Conservation (phyloP, 2,888 invertebrate species). For the Alviniconcha strummeri region DNA sequence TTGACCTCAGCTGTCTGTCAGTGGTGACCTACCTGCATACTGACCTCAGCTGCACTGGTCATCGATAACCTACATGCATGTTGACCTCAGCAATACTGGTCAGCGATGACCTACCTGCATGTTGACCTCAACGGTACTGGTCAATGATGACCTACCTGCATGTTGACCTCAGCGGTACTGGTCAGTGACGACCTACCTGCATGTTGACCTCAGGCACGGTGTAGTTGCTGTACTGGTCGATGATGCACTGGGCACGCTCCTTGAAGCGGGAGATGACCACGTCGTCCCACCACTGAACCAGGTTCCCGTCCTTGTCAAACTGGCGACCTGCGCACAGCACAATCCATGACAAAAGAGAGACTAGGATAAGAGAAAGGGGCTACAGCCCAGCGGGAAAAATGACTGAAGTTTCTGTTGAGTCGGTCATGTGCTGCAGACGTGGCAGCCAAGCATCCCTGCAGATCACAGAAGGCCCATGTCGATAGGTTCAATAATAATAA, state of each 20-base stretch:
- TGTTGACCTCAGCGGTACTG: too few species aligned
- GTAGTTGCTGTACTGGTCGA: slow-evolving; percentile 85
- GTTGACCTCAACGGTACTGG: slow-evolving; percentile 53
- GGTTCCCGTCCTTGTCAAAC: slow-evolving; percentile 95
- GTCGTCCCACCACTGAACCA: slow-evolving; percentile 98
- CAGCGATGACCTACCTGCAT: slow-evolving; percentile 62
- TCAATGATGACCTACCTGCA: neutral
- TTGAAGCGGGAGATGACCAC: slow-evolving; percentile 92
- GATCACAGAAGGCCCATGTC: too few species aligned
- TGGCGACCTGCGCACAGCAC: slow-evolving; percentile 81
- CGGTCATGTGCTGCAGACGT: too few species aligned
- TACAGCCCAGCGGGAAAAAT: too few species aligned
- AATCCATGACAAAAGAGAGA: too few species aligned
- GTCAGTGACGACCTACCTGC: slow-evolving; percentile 49
- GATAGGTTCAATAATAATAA: too few species aligned
- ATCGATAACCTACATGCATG: too few species aligned
- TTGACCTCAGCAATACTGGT: too few species aligned
- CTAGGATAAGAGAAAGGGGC: too few species aligned
- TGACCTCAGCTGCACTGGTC: slow-evolving; percentile 86
- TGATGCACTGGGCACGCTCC: slow-evolving; percentile 89
- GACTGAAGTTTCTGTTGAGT: too few species aligned
- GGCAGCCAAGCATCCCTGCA: too few species aligned
- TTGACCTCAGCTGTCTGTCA: too few species aligned
- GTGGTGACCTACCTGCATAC: slow-evolving; percentile 52
- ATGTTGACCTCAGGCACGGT: slow-evolving; percentile 54